Percentiles rank a stretch among this genome's conserved stretches.
Conservation (phyloP, 2,113 vertebrate genomes). For the Noctilio leporinus region DNA sequence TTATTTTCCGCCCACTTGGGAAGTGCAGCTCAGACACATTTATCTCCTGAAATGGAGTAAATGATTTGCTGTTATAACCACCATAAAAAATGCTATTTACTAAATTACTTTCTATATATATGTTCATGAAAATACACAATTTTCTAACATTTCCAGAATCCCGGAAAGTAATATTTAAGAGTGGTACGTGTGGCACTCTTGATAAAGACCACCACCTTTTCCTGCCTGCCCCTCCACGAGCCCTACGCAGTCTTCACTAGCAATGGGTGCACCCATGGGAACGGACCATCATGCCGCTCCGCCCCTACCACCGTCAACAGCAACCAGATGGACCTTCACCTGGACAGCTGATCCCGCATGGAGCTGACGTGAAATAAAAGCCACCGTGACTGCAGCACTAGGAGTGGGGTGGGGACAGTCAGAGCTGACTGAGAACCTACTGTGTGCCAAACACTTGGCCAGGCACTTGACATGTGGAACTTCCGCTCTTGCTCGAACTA, state of each 20-base stretch:
- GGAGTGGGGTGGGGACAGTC: not conserved
- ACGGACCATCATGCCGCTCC: not conserved
- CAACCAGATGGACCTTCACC: not conserved
- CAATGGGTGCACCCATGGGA: not conserved
- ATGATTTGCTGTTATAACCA: not conserved
- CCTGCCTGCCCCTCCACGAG: not conserved
- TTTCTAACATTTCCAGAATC: not conserved
- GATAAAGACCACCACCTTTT: not conserved
- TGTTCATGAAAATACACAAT: not conserved
- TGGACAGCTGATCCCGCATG: not conserved
- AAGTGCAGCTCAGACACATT: constrained; percentile 76
- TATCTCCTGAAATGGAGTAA: constrained; percentile 66
- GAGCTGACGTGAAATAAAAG: not conserved
- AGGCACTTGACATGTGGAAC: not conserved
- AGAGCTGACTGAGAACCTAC: not conserved
- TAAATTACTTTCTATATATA: not conserved
- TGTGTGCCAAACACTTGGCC: not conserved
- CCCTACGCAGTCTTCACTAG: not conserved
- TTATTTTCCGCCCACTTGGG: constrained; percentile 66
- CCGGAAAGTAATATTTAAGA: constrained; percentile 13
- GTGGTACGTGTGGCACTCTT: not conserved
- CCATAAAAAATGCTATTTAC: not conserved
- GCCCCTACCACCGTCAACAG: not conserved
- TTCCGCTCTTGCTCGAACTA: not conserved
- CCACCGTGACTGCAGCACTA: not conserved